Evolutionary conservation across 2,888 invertebrate species (phyloP), one percentile per base, ranked within the genome.

Genomic region (Erebia epiphron): DNA sequence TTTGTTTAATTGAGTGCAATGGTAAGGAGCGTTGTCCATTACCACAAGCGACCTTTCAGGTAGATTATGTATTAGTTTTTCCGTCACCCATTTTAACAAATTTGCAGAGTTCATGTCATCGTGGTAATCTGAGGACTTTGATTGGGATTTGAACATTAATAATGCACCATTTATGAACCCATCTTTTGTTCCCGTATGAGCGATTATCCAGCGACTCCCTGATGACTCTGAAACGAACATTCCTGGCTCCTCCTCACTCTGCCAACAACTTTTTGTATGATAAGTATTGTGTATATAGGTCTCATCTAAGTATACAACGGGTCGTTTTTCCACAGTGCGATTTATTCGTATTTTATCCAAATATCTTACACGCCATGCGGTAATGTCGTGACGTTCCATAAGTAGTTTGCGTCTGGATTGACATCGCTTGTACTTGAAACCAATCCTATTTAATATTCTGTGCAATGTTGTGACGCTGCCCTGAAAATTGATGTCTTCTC

Each of bases 401-500:
- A 66, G 58, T 41, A 69, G 7, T 62, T 73, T 70, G n/a, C 71
- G 67, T 64, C 60, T 73, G 35, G 71, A 73, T 67, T 67, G 71
- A 58, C 73, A 73, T 67, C 68, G 68, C 66, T 73, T 73, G 56
- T 66, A 68, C 61, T 63, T 43, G 66, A 70, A 73, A 61, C 63
- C 70, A 63, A 73, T 75, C 4, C 64, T 68, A 21, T 70, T 57
- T 68, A 75, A 70, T 72, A 75, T 71, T 63, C 69, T 72, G 61
- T 68, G 67, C 68, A 73, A 70, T 67, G 70, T 73, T 70, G 73
- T 74, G 71, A 69, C 68, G 46, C 75, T 73, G 73, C 73, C 73
- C 66, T 75, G 73, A 72, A 68, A 76, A 73, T 75, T 61, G 43
- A 76, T 74, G 66, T 75, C 71, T 67, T 65, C 60, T 73, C 66